Evolutionary conservation across 2,888 invertebrate genomes (phyloP).

Genomic region (Drosophila flavopinicola): DNA sequence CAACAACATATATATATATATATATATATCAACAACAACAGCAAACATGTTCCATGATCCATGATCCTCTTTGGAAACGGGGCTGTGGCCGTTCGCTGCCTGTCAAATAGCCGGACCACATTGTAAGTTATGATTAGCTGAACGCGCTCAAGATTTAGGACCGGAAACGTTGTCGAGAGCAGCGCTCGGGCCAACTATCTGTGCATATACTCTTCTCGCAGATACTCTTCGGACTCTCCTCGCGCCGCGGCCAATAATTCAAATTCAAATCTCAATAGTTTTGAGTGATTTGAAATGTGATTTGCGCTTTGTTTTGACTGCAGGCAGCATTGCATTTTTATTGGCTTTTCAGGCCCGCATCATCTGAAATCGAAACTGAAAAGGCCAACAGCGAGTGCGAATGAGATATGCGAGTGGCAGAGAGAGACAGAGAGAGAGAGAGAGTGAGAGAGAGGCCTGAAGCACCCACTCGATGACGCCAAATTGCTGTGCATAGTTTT

Average conservation of each 20-base stretch:
- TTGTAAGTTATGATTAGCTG: conserved; percentile 81
- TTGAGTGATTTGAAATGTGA: conserved; percentile 79
- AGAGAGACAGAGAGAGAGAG: neutral
- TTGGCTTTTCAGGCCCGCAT: conserved; percentile 59
- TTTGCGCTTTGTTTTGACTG: conserved; percentile 69
- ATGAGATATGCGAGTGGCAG: neutral
- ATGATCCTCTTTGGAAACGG: conserved; percentile 61
- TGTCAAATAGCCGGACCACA: conserved; percentile 80
- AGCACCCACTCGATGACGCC: conserved; percentile 65
- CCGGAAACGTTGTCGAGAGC: conserved; percentile 66
- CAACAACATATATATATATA: conserved; percentile 22
- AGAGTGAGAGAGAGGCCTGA: neutral
- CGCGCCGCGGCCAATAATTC: conserved; percentile 65
- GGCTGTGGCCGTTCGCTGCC: conserved; percentile 66
- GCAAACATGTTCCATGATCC: conserved; percentile 65
- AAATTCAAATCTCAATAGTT: conserved; percentile 75
- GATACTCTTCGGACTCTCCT: conserved; percentile 19
- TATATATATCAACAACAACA: conserved; percentile 32
- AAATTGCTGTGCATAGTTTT: conserved; percentile 60
- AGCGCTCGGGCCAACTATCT: conserved; percentile 5
- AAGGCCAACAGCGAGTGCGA: conserved; percentile 1
- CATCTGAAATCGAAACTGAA: conserved; percentile 50
- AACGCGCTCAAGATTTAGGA: conserved; percentile 80
- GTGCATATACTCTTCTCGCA: neutral
- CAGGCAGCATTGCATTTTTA: conserved; percentile 64